phyloP scores from a whole-genome alignment of 2,113 vertebrate species.

The Pristiophorus japonicus region DNA sequence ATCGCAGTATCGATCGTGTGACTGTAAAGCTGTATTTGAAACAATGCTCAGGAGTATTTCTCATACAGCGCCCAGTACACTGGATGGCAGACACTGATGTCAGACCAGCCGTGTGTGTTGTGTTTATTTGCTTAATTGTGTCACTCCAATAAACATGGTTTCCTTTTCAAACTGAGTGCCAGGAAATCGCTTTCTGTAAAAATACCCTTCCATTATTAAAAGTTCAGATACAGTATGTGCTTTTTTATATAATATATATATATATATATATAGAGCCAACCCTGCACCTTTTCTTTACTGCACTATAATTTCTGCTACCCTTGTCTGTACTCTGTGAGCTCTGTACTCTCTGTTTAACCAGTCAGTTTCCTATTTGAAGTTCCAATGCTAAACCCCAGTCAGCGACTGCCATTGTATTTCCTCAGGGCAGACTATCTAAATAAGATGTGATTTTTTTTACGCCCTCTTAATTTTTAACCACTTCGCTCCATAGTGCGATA shows the following conservation, averaged over 20 bases:
- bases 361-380: neutral
- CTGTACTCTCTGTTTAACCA: neutral
- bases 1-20: neutral
- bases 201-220: constrained; percentile 10
- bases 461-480: neutral
- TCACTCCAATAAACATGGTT: neutral
- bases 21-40: neutral
- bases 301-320: neutral
- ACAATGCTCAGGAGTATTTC: neutral
- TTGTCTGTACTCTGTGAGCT: neutral
- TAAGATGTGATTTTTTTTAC: neutral
- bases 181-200: neutral
- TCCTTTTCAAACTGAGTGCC: neutral
- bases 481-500: neutral
- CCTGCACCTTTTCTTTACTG: neutral
- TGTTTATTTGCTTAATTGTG: constrained; percentile 25
- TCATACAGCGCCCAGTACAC: neutral
- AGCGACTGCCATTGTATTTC: neutral
- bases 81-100: neutral
- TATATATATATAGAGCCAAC: too few relatives aligned
- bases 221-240: neutral
- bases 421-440: neutral
- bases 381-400: neutral
- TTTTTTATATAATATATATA: constrained; percentile 9
- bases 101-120: neutral